Base-by-base conservation (phyloP, 2,888 invertebrate species). In the Allolobophora icterica region DNA sequence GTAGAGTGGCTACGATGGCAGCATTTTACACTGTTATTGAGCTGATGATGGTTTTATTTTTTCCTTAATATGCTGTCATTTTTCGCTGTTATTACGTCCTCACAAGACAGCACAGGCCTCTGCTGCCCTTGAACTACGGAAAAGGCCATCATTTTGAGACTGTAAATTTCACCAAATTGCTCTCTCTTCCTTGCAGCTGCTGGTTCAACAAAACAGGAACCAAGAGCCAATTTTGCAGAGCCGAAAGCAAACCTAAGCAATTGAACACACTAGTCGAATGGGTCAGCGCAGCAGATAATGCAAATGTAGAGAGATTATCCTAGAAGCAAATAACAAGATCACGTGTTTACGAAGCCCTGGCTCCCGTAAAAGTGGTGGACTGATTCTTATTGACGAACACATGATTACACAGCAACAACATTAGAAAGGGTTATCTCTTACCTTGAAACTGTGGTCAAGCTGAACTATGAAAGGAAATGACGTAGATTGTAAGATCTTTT, bases 401-500 rank as follows among this genome's bases (percentile, higher is more conserved):
- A 71, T n/a, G 71, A 71, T n/a, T 71, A n/a, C 71, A 71, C 11
- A 71, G 71, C n/a, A n/a, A n/a, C n/a, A n/a, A 71, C n/a, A 11
- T 71, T 17, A n/a, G n/a, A 52, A 21, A 52, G 52, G 24, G 13
- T 24, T 24, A 0, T 87, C 35, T 35, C 87, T 35, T 19, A 91
- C 89, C 89, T 89, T 89, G 58, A 91, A 89, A 84, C 89, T 89
- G 91, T 42, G 45, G 30, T 45, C 89, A n/a, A 89, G 91, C 19
- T 38, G 34, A 89, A 91, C 89, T 33, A 89, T 89, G 89, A 91
- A 89, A 35, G 89, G 91, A 89, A 89, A 89, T 24, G 91, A 89
- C 24, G 89, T 89, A 17, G 91, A 89, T 40, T 84, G 38, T 38
- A 90, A 40, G 38, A 90, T 90, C 42, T 98, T 97, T 96, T 99